phyloP scores from a whole-genome alignment of 1,140 invertebrate genomes.

The Melipona quadrifasciata region DNA sequence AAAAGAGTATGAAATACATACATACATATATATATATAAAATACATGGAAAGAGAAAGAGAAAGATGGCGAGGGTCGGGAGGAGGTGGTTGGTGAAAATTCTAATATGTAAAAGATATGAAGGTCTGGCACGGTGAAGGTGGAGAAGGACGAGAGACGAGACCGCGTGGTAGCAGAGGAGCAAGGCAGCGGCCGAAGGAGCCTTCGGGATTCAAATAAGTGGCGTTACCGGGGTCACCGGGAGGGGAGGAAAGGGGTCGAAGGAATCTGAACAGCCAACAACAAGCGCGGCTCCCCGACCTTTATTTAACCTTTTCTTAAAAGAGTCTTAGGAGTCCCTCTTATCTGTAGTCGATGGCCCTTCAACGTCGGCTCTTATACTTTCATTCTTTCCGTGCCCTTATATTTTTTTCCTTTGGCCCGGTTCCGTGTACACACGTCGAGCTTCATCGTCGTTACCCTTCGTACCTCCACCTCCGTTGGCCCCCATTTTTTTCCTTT shows the following conservation, averaged over 20 bases:
- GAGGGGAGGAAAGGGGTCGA: constrained; percentile 57
- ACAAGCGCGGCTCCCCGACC: constrained; percentile 72
- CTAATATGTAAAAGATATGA: constrained; percentile 82
- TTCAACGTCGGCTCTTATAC: constrained; percentile 72
- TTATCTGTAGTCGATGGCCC: constrained; percentile 79
- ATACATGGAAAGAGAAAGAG: neutral
- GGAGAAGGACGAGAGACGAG: constrained; percentile 47
- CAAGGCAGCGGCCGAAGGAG: constrained; percentile 62
- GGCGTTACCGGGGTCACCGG: constrained; percentile 43
- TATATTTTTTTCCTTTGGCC: constrained; percentile 64
- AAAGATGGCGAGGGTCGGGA: neutral
- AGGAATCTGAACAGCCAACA: constrained; percentile 82
- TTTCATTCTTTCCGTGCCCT: constrained; percentile 62
- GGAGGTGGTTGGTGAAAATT: constrained; percentile 69
- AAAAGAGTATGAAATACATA: constrained; percentile 24
- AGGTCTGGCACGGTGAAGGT: constrained; percentile 42
- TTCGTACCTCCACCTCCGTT: neutral
- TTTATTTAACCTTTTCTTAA: constrained; percentile 82
- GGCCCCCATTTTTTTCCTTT: neutral
- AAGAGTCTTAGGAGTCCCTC: constrained; percentile 76
- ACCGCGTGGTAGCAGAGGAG: constrained; percentile 12
- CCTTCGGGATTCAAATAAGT: constrained; percentile 75
- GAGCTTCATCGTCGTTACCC: constrained; percentile 58
- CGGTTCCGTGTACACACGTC: constrained; percentile 69
- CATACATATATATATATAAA: neutral